Evolutionary conservation across 2,797 vertebrate genomes (phyloP).

Genomic region (Botia almorhae): DNA sequence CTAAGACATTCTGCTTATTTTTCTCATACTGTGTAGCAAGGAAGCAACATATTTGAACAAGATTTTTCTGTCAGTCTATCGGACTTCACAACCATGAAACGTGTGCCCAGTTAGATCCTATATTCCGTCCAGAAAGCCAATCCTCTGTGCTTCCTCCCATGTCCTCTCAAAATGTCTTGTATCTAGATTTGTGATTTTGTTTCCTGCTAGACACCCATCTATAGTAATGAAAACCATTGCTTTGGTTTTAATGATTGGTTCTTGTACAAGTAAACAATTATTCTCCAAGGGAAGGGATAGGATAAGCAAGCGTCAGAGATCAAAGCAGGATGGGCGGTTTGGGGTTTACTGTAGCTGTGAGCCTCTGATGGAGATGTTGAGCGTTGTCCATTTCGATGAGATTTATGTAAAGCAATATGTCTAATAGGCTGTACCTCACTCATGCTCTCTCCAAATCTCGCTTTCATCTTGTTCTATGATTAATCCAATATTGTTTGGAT

Average conservation of each 20-base stretch:
- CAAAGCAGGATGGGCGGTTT: constrained; percentile 28
- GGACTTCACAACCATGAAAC: neutral
- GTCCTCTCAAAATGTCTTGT: neutral
- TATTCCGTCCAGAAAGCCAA: neutral
- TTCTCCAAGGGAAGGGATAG: constrained; percentile 9
- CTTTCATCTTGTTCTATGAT: constrained; percentile 24
- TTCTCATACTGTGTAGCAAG: neutral
- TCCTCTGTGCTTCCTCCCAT: neutral
- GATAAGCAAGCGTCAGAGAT: constrained; percentile 31
- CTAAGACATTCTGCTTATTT: neutral
- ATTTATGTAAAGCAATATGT: constrained; percentile 42
- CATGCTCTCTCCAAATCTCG: neutral
- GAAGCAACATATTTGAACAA: neutral
- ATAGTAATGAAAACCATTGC: neutral
- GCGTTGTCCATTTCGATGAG: constrained; percentile 44
- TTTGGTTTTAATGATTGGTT: constrained; percentile 36
- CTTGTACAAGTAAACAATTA: constrained; percentile 43
- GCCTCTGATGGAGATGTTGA: constrained; percentile 64
- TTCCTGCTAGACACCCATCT: neutral
- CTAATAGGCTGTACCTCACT: constrained; percentile 46
- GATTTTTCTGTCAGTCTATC: neutral
- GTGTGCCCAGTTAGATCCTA: neutral
- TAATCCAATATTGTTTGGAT: constrained; percentile 41
- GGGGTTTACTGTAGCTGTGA: constrained; percentile 55
- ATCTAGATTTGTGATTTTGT: constrained; percentile 11